Evolutionary conservation across 2,113 vertebrate species (phyloP), one percentile per base, ranked within the genome.

Genomic region (Sardina pilchardus): DNA sequence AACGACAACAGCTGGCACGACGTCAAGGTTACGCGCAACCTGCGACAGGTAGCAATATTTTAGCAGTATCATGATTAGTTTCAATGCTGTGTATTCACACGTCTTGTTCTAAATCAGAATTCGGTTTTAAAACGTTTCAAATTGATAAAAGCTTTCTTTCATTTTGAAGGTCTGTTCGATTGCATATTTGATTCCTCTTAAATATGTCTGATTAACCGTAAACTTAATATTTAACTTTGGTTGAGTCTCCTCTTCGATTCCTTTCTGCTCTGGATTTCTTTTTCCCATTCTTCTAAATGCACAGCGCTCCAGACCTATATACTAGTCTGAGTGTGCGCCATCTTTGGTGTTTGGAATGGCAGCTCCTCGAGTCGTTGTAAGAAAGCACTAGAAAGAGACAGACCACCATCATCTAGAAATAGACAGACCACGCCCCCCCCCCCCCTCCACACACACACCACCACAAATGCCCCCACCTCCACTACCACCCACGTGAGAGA

Each of bases 1-100:
- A 99, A 99, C 39, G 98, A 99, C 96, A 99, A 99, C 92, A 88
- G 96, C 0, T 99, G 98, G 98, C 98, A 99, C 0, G 97, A 99
- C 44, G 98, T 99, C 92, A 99, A 99, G 95, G 98, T 99, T 93
- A 99, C 97, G 0, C 98, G 98, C 88, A 99, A 99, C 95, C 95
- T 99, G 71, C 97, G 98, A 87, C 98, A 99, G 98, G 98, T 99
- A 98, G 96, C n/a, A 67, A 26, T 7, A 26, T 2, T 30, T 67
- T 67, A 48, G 3, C 9, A 8, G 8, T 12, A 67, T 30, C 7
- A 7, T 67, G 6, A 67, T 63, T 63, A 63, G 56, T n/a, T 63
- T 63, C 56, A 63, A 6, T 9, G 10, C n/a, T 67, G 8, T 10
- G 1, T 67, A 30, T 30, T 6, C 9, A 1, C 24, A 9, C 2